Evolutionary conservation across 2,797 vertebrate genomes (phyloP), one percentile per base, ranked within the genome.

Genomic region (Xiphophorus birchmanni): DNA sequence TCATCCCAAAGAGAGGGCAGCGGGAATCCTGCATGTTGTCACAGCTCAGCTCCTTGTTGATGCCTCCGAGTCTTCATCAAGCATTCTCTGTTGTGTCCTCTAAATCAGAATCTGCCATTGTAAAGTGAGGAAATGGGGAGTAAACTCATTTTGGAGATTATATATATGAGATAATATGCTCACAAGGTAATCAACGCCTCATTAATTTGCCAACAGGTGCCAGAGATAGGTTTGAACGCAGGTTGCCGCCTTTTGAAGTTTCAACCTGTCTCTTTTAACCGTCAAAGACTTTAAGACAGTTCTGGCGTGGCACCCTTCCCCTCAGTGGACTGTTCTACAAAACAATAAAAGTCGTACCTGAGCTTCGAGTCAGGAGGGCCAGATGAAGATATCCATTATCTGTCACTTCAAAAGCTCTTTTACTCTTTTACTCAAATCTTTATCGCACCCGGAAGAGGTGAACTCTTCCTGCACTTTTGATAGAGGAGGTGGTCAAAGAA

Each of bases 131-230:
- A 12, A 65, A 74, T 56, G 79, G 74, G 71, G 23, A 69, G 81
- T 63, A 60, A 73, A 71, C 54, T 74, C 23, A 77, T 74, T 89
- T 83, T 40, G 58, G 73, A 67, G 26, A 13, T 56, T 86, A 84
- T 83, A 86, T 92, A 67, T 80, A 5, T 29, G 32, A 45, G 56
- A 77, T 56, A 87, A 84, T 77, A 84, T 84, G 78, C 81, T 87
- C 92, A 91, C 85, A 86, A 91, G 87, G 85, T 90, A 94, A 88
- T 93, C 89, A 80, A 76, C 63, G 84, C 77, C 83, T 87, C 71
- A 93, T 96, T 88, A 92, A 90, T 89, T 89, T 88, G 73, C 91
- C 90, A 44, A 94, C 83, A 79, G 94, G 93, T 94, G 86, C 90
- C 78, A 89, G 74, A 83, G 40, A n/a, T 83, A 87, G 82, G 89